These are phyloP conservation scores for Nomada ruficornis DNA, from an alignment of 2,888 invertebrate species.

Conservation along the genomic window DNA sequence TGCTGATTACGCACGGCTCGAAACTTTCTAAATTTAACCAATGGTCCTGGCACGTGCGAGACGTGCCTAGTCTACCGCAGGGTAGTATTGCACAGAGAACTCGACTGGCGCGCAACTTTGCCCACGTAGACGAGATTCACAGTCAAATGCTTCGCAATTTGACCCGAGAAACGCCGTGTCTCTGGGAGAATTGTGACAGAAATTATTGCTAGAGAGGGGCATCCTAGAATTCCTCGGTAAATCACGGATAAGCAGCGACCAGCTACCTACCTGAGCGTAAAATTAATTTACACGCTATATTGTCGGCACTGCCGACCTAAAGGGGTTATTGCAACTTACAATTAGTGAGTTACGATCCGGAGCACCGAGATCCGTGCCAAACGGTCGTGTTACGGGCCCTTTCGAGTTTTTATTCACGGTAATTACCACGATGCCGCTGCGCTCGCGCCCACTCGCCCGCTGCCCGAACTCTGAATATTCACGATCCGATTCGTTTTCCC, in stretches of 20 bases:
- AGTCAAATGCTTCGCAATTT: not conserved
- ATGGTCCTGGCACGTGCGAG: not conserved
- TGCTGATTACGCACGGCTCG: constrained; percentile 21
- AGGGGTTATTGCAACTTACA: not conserved
- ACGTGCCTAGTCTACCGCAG: not conserved
- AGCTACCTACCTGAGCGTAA: not conserved
- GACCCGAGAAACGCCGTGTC: not conserved
- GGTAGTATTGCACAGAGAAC: not conserved
- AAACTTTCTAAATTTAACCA: not conserved
- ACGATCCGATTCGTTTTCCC: constrained; percentile 36
- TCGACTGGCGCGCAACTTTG: not conserved
- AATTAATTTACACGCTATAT: not conserved
- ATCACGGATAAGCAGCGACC: not conserved
- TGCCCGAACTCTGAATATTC: constrained; percentile 48
- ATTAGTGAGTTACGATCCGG: constrained; percentile 34
- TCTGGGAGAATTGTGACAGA: not conserved
- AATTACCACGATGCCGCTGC: constrained; percentile 61
- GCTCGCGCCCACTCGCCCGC: constrained; percentile 3
- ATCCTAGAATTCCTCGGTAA: not conserved
- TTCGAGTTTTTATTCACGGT: constrained; percentile 51
- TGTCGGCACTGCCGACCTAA: not conserved
- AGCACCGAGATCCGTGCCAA: constrained; percentile 69
- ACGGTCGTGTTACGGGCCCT: constrained; percentile 66
- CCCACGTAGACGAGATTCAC: not conserved
- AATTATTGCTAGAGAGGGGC: not conserved